Conservation (phyloP, 2,113 vertebrate genomes). For the western clawed frog (Xenopus tropicalis) region DNA sequence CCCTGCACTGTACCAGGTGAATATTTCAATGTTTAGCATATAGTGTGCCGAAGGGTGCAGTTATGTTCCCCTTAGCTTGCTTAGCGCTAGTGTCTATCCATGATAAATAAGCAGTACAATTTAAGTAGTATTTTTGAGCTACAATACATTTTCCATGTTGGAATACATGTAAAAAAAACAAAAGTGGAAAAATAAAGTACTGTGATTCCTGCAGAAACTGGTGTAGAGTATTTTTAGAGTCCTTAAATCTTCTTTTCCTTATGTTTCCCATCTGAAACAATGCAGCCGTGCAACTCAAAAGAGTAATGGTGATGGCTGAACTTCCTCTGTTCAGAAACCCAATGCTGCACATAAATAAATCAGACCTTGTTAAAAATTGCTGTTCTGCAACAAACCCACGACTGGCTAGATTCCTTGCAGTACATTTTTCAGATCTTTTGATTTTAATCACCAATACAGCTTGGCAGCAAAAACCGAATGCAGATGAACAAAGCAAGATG, state of each 20-base stretch:
- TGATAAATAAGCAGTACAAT: too few relatives aligned
- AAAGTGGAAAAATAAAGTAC: neutral
- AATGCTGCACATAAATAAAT: constrained; percentile 22
- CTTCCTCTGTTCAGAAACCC: constrained; percentile 45
- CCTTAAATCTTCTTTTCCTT: neutral
- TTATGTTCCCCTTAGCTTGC: too few relatives aligned
- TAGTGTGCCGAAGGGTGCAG: too few relatives aligned
- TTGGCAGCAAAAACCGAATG: too few relatives aligned
- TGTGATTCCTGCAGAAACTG: neutral
- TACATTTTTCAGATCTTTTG: too few relatives aligned
- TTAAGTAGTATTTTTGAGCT: too few relatives aligned
- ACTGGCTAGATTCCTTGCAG: neutral
- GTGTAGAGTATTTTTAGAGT: neutral
- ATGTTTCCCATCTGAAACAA: constrained; percentile 36
- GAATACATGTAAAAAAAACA: neutral
- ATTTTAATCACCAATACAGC: too few relatives aligned
- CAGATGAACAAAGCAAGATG: too few relatives aligned
- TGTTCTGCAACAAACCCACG: constrained; percentile 12
- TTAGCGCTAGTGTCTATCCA: too few relatives aligned
- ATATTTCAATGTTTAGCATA: too few relatives aligned
- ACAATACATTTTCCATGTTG: neutral
- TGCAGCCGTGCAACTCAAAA: constrained; percentile 26
- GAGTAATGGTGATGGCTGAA: constrained; percentile 44
- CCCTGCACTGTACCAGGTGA: too few relatives aligned
- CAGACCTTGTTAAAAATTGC: constrained; percentile 15